Percentiles rank a stretch among this genome's conserved stretches.
These are phyloP conservation scores for Ptiloglossa arizonensis DNA, from an alignment of 1,140 invertebrate genomes.

Conservation along the genomic window DNA sequence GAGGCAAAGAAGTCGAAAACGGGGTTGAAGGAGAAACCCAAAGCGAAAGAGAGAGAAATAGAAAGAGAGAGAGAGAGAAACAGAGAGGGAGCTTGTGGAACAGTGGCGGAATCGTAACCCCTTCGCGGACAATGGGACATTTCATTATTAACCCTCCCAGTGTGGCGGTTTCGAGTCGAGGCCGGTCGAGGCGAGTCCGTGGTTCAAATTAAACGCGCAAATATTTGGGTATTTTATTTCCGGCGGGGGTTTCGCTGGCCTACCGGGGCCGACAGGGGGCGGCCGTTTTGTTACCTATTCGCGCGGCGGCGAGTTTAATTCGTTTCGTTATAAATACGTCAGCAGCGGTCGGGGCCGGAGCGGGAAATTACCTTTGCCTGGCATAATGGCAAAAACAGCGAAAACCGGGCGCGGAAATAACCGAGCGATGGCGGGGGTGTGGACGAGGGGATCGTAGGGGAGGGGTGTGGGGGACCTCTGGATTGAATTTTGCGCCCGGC, in stretches of 20 bases:
- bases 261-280: background rate
- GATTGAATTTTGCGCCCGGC: slow-evolving; percentile 43
- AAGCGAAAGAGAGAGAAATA: too few species aligned
- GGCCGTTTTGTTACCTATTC: slow-evolving; percentile 54
- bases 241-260: slow-evolving; percentile 21
- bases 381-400: slow-evolving; percentile 42
- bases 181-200: slow-evolving; percentile 34
- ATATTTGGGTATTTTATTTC: slow-evolving; percentile 68
- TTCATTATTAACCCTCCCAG: slow-evolving; percentile 74
- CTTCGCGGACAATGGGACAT: slow-evolving; percentile 75
- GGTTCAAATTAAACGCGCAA: slow-evolving; percentile 67
- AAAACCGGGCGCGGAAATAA: slow-evolving; percentile 46
- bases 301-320: slow-evolving; percentile 58
- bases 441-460: too few species aligned
- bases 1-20: background rate
- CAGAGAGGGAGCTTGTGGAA: slow-evolving; percentile 20
- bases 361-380: slow-evolving; percentile 69
- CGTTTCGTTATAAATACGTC: slow-evolving; percentile 67
- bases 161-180: slow-evolving; percentile 20
- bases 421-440: background rate
- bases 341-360: slow-evolving; percentile 44
- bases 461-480: too few species aligned
- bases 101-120: slow-evolving; percentile 39
- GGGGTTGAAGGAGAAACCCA: background rate
- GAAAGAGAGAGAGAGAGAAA: too few species aligned